Evolutionary conservation across 1,140 invertebrate species (phyloP), one percentile per base, ranked within the genome.

Genomic region (Microvelia longipes): DNA sequence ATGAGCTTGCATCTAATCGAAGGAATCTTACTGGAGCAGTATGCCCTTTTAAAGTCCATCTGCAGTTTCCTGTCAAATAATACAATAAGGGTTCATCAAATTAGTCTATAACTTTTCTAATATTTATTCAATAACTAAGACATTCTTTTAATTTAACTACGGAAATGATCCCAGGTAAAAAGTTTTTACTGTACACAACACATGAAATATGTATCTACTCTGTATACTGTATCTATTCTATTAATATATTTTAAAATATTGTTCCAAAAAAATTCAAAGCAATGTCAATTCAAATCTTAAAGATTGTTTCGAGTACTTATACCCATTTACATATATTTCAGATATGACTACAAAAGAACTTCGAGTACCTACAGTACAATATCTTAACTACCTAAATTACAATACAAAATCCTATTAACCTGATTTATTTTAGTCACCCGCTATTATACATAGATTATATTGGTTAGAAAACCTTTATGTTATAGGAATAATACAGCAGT

Each of bases 31-130:
- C 86, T 1, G 90, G 88, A 1, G 88, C 85, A 73, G 85, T 87
- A 79, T 93, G 90, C 0, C 90, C 90, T 71, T 82, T 81, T 50
- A 92, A 79, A 2, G 84, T 88, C 78, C 86, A 85, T n/a, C 88
- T 82, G 73, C 86, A 88, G 76, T 88, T 87, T 15, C 87, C 87
- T 88, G 74, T 2, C 76, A 71, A 73, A 67, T 71, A 65, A 2
- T 28, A 69, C 30, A 61, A 73, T 60, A 28, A 60, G 27, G 35
- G 15, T 28, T 73, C 15, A 30, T 24, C 1, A 15, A 62, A 2
- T 62, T 50, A 50, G 0, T n/a, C 26, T 28, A 28, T 11, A 60
- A 60, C 11, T 60, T 60, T 60, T 11, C 19, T 19, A 60, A 60
- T 60, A 60, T 11, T 60, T 11, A 11, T 11, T 60, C 19, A 60